These are phyloP conservation scores for Catharus ustulatus DNA, from an alignment of 2,797 vertebrate genomes.

Conservation along the genomic window DNA sequence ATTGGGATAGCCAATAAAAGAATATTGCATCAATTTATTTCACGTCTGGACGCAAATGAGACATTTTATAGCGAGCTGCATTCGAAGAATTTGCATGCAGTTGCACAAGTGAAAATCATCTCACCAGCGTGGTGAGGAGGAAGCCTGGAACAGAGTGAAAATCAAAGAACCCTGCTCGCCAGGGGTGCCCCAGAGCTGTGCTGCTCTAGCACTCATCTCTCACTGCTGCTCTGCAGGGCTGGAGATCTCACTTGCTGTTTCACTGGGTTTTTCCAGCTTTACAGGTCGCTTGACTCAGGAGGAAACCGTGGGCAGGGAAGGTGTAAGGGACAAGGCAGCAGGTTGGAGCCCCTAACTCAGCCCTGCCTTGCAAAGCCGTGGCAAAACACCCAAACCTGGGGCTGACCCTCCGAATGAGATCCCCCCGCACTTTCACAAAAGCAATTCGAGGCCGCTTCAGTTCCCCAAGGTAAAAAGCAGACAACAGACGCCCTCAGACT, in stretches of 20 bases:
- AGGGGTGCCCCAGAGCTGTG: background rate
- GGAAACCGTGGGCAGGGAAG: accelerated
- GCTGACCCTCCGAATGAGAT: background rate
- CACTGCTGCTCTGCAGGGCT: background rate
- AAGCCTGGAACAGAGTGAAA: background rate
- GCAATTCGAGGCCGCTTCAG: background rate
- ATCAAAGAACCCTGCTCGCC: background rate
- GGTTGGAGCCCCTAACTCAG: too few species aligned
- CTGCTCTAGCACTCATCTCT: background rate
- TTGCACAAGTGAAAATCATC: background rate
- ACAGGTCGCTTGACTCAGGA: accelerated
- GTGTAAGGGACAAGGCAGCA: background rate
- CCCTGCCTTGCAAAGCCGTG: accelerated
- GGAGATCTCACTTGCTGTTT: background rate
- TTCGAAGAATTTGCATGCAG: constrained; percentile 30
- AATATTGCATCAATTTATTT: constrained; percentile 49
- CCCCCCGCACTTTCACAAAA: background rate
- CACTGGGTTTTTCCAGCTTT: background rate
- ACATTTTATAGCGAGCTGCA: constrained; percentile 10
- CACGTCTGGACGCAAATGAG: constrained; percentile 8
- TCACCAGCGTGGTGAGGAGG: accelerated
- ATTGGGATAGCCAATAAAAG: constrained; percentile 36
- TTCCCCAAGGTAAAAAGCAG: accelerated
- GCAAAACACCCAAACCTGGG: accelerated
- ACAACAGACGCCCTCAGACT: background rate